Percentiles rank a stretch among this genome's conserved stretches.
Conservation (phyloP, 2,113 vertebrate genomes). For the Eidolon helvum region DNA sequence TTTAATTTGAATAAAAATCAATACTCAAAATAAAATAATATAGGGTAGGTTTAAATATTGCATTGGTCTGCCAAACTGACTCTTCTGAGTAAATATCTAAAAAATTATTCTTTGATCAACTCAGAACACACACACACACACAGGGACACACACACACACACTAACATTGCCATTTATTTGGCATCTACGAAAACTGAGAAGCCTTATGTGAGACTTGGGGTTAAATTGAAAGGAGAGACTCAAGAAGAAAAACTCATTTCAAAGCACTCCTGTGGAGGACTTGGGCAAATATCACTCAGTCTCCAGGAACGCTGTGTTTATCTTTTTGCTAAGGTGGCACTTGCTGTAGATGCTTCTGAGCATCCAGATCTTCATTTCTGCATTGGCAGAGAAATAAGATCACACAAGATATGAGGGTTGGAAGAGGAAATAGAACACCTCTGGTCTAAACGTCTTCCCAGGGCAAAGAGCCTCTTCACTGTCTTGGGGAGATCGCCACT, state of each 20-base stretch:
- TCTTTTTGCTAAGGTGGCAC: background rate
- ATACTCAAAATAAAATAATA: background rate
- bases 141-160: background rate
- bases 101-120: background rate
- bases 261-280: background rate
- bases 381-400: background rate
- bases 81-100: background rate
- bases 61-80: background rate
- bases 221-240: background rate
- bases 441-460: background rate
- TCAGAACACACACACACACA: background rate
- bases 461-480: background rate
- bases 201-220: background rate
- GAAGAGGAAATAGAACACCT: background rate
- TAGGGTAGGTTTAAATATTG: background rate
- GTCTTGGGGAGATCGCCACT: background rate
- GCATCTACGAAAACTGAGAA: background rate
- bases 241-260: background rate
- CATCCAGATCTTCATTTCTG: background rate
- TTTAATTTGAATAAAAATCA: slow-evolving; percentile 48
- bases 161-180: background rate
- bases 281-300: background rate
- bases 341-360: background rate
- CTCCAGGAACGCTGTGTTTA: background rate
- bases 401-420: background rate